Evolutionary conservation across 1,140 invertebrate species (phyloP), one percentile per base, ranked within the genome.

Genomic region (Aphaenogaster floridana): DNA sequence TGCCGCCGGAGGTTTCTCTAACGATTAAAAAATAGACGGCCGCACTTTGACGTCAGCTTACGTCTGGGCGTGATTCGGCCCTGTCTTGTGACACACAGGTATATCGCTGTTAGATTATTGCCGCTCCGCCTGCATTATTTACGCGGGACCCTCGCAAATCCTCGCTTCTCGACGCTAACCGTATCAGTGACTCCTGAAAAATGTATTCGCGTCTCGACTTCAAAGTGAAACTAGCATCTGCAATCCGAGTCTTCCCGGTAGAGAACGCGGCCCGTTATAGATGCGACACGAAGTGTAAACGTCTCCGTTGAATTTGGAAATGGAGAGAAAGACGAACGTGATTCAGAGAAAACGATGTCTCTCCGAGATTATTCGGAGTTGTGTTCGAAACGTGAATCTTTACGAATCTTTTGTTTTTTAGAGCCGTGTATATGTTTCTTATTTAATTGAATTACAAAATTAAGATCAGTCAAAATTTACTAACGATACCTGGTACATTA

Each of bases 71-170:
- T n/a, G 79, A 83, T 83, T 83, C 66, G 52, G 68, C 11, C 48
- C 48, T 80, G 54, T 81, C 50, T 57, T 39, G 50, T 9, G 61
- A 52, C 36, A 36, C 54, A 52, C 39, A 9, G 64, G 6, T 83
- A 83, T 74, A 74, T 74, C 54, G 69, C 69, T 76, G 61, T 84
- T 76, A 76, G 69, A 76, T 84, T 76, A 74, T 61, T 84, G 54
- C 28, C 80, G 42, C 80, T 74, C 28, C n/a, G 54, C 2, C 17
- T 84, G 54, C 80, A 76, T 84, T 59, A 84, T 84, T 84, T 61
- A 84, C 54, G 42, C 54, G 69, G 42, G 48, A 42, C 9, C 42
- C 13, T 28, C 34, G 42, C 45, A 42, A 74, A 84, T 84, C 34
- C 80, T 63, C 45, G 80, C 6, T 45, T 21, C 54, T 59, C 80